These are phyloP conservation scores for Tachuris rubrigastra DNA, from an alignment of 2,113 vertebrate genomes.

Conservation along the genomic window DNA sequence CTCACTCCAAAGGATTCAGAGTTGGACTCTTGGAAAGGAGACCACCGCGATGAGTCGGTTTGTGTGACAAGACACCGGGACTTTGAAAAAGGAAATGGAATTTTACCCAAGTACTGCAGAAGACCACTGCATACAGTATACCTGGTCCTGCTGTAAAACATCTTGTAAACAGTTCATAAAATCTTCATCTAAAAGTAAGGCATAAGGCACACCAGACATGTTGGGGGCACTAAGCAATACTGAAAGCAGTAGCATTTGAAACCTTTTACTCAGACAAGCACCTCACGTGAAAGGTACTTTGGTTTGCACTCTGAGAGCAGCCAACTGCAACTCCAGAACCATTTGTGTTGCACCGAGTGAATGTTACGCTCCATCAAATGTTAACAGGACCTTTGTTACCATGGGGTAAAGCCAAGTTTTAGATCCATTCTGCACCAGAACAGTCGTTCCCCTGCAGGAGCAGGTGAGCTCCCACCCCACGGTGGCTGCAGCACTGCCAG, in stretches of 20 bases:
- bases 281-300: slow-evolving; percentile 70
- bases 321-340: slow-evolving; percentile 29
- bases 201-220: slow-evolving; percentile 84
- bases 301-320: slow-evolving; percentile 59
- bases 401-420: slow-evolving; percentile 38
- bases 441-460: slow-evolving; percentile 22
- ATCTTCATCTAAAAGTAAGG: slow-evolving; percentile 78
- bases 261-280: slow-evolving; percentile 64
- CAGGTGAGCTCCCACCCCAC: slow-evolving; percentile 36
- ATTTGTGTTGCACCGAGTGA: slow-evolving; percentile 5
- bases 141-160: slow-evolving; percentile 77
- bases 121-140: slow-evolving; percentile 69
- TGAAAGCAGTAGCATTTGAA: slow-evolving; percentile 60
- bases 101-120: slow-evolving; percentile 73
- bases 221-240: slow-evolving; percentile 73
- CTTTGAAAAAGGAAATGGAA: slow-evolving; percentile 69
- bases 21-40: slow-evolving; percentile 62
- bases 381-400: slow-evolving; percentile 27
- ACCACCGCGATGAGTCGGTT: slow-evolving; percentile 46
- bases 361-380: slow-evolving; percentile 19
- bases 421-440: slow-evolving; percentile 10
- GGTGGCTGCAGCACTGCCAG: slow-evolving; percentile 19
- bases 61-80: slow-evolving; percentile 30
- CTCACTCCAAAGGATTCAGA: slow-evolving; percentile 62
- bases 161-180: slow-evolving; percentile 82